phyloP scores from a whole-genome alignment of 2,888 invertebrate species.

The Pterostichus niger region DNA sequence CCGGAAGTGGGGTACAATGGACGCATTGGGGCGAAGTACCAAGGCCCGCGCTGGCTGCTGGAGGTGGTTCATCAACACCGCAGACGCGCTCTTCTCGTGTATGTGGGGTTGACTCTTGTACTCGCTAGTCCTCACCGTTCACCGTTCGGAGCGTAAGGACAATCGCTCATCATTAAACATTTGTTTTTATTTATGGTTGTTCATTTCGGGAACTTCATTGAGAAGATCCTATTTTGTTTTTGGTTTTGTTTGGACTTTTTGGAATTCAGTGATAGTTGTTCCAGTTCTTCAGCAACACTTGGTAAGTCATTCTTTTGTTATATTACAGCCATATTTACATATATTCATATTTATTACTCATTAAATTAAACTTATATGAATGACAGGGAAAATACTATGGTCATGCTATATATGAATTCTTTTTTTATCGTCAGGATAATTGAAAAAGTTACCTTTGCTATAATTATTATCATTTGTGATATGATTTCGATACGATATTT shows the following conservation, averaged over 20 bases:
- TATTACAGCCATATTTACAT: not conserved
- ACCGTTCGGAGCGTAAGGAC: not conserved
- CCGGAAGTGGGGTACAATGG: conserved; percentile 68
- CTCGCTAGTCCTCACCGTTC: not conserved
- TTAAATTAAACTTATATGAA: too few species aligned
- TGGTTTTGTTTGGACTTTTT: conserved; percentile 4
- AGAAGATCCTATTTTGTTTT: not conserved
- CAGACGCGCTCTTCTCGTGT: not conserved
- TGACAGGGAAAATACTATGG: too few species aligned
- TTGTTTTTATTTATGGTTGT: not conserved
- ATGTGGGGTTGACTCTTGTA: not conserved
- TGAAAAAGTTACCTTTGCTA: too few species aligned
- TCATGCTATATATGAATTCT: too few species aligned
- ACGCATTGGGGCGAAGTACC: conserved; percentile 56
- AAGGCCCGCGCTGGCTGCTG: conserved; percentile 50
- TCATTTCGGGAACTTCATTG: not conserved
- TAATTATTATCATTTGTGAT: too few species aligned
- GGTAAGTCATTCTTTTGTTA: conserved; percentile 19
- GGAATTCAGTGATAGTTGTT: conserved; percentile 22
- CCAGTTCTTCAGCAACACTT: conserved; percentile 46
- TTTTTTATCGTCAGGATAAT: too few species aligned
- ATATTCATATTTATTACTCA: too few species aligned
- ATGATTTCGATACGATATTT: too few species aligned
- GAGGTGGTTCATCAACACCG: conserved; percentile 19
- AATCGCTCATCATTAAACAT: not conserved